Conservation (phyloP, 1,140 invertebrate genomes). For the Rhopalosiphum maidis region DNA sequence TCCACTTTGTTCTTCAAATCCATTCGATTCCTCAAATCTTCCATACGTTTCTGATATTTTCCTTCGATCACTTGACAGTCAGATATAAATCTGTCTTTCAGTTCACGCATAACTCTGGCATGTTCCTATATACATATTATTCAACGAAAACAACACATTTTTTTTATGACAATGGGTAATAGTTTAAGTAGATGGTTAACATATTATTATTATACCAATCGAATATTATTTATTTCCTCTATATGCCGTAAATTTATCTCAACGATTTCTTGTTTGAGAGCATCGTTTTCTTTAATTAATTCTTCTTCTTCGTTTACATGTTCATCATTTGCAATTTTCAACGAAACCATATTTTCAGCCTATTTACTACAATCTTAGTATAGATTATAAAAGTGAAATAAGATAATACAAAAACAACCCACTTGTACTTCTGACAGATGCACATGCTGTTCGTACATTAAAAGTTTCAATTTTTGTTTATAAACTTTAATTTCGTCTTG, state of each 20-base stretch:
- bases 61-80: slow-evolving; percentile 79
- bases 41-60: slow-evolving; percentile 81
- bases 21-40: slow-evolving; percentile 75
- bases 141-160: not conserved
- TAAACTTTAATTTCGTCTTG: slow-evolving; percentile 86
- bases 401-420: slow-evolving; percentile 19
- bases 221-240: slow-evolving; percentile 71
- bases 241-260: slow-evolving; percentile 75
- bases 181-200: not conserved
- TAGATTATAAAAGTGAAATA: not conserved
- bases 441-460: slow-evolving; percentile 90
- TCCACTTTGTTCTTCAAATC: slow-evolving; percentile 78
- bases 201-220: slow-evolving; percentile 65
- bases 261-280: slow-evolving; percentile 75
- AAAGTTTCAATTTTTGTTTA: slow-evolving; percentile 91
- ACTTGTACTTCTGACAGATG: slow-evolving; percentile 77
- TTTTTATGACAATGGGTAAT: not conserved
- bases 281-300: slow-evolving; percentile 79
- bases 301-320: slow-evolving; percentile 77
- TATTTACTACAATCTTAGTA: slow-evolving; percentile 54
- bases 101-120: slow-evolving; percentile 71
- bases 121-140: slow-evolving; percentile 63
- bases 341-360: slow-evolving; percentile 76
- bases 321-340: slow-evolving; percentile 78
- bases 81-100: slow-evolving; percentile 75